Conservation (phyloP, 2,797 vertebrate species). For the Amniataba percoides region DNA sequence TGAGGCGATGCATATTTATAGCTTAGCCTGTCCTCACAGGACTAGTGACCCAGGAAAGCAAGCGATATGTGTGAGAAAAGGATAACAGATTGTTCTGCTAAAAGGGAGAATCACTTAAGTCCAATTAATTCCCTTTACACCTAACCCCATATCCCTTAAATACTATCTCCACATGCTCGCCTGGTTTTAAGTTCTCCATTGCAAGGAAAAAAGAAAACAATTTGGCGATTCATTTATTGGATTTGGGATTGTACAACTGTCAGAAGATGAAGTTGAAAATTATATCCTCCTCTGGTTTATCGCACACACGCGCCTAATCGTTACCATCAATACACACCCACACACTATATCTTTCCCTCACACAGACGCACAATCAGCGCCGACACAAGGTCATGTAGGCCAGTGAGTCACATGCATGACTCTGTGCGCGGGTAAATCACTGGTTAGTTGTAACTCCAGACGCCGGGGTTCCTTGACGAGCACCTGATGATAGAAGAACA, state of each 20-base stretch:
- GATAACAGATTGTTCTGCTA: slow-evolving; percentile 52
- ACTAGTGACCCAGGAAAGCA: slow-evolving; percentile 39
- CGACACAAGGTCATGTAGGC: slow-evolving; percentile 25
- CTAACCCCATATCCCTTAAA: slow-evolving; percentile 17
- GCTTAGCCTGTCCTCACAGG: slow-evolving; percentile 31
- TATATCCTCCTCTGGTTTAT: not conserved
- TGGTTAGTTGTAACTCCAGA: slow-evolving; percentile 18
- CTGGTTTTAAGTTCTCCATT: not conserved
- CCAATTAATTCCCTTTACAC: slow-evolving; percentile 40
- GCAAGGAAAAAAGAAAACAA: not conserved
- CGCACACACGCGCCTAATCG: not conserved
- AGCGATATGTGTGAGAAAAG: slow-evolving; percentile 35
- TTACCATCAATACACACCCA: not conserved
- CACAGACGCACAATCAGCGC: slow-evolving; percentile 9
- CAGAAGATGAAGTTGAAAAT: not conserved
- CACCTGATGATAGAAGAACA: slow-evolving; percentile 34
- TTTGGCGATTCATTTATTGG: slow-evolving; percentile 32
- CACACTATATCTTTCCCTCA: slow-evolving; percentile 2
- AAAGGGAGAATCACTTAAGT: slow-evolving; percentile 42
- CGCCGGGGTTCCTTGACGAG: slow-evolving; percentile 35
- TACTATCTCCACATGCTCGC: slow-evolving; percentile 11
- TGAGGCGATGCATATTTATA: slow-evolving; percentile 43
- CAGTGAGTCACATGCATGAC: slow-evolving; percentile 19
- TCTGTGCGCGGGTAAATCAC: slow-evolving; percentile 39
- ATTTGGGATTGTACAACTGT: not conserved